phyloP scores from a whole-genome alignment of 2,113 vertebrate genomes.

The Bos indicus region DNA sequence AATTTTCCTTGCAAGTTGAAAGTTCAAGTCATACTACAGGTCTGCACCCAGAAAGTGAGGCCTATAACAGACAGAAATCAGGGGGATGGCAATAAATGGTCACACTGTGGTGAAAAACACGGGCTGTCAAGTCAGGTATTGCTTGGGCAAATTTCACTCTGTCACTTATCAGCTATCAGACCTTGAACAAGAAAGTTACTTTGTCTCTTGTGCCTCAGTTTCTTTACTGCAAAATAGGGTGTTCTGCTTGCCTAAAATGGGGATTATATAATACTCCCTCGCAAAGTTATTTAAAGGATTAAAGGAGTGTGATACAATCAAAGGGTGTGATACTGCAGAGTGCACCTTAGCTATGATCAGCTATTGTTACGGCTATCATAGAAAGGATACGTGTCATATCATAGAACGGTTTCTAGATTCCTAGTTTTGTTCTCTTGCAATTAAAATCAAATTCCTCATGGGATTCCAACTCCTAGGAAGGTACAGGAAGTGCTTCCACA shows the following conservation, averaged over 20 bases:
- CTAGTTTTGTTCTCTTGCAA: neutral
- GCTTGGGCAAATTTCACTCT: neutral
- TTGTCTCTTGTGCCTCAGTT: neutral
- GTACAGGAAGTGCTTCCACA: neutral
- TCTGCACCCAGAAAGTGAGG: neutral
- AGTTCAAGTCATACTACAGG: neutral
- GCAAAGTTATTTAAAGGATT: conserved; percentile 23
- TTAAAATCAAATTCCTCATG: conserved; percentile 10
- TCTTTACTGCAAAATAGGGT: neutral
- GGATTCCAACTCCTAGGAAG: neutral
- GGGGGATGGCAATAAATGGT: neutral
- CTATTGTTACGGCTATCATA: neutral
- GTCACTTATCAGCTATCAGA: neutral
- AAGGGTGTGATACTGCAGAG: neutral
- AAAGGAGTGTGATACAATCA: conserved; percentile 13
- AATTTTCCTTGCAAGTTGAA: neutral
- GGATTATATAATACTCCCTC: neutral
- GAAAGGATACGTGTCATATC: neutral
- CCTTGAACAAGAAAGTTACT: neutral
- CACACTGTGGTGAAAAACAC: neutral
- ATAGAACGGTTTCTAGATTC: neutral
- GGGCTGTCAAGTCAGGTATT: neutral
- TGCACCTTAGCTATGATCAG: neutral
- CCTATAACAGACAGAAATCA: neutral
- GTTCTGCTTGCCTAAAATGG: neutral